Evolutionary conservation across 2,888 invertebrate genomes (phyloP), one percentile per base, ranked within the genome.

Genomic region (Stenodera caucasica): DNA sequence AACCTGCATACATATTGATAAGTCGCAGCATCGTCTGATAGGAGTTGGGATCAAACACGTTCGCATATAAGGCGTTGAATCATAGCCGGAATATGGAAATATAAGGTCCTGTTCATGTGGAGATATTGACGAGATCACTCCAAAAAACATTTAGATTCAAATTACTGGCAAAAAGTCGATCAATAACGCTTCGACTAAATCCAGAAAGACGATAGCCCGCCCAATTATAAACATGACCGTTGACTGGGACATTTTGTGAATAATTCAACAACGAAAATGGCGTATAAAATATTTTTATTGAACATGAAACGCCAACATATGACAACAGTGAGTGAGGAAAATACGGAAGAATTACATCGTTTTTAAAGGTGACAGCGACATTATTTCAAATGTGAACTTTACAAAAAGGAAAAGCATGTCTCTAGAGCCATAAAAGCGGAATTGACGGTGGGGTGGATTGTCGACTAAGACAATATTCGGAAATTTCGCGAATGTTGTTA

Each of bases 1-100:
- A 61, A 65, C 53, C 66, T 67, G 67, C 70, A 72, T 72, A 72
- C 71, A 72, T 72, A 72, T 72, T 72, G 72, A 72, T 72, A 71
- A 68, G 67, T 65, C 67, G 70, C 69, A 65, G 69, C 45, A 45
- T 45, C 68, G 65, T 56, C 68, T 66, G 66, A 67, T 67, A 67
- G 68, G 55, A 60, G 45, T 45, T 53, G 53, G 65, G 67, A 67
- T 67, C 67, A 65, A 55, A 61, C 45, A 21, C 45, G 21, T 45
- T 21, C 45, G 3, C 45, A 45, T 45, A 21, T 45, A 15, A 21
- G 12, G 59, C 60, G 64, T 53, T 60, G 67, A 60, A 66, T 68
- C 69, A 68, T 66, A 66, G 66, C 65, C 62, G 67, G 70, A 66
- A 70, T 70, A 68, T 63, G 67, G 69, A 70, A 30, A 33, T 23